Percentiles rank a stretch among this genome's conserved stretches.
Conservation (phyloP, 2,113 vertebrate species). For the Herpailurus yagouaroundi region DNA sequence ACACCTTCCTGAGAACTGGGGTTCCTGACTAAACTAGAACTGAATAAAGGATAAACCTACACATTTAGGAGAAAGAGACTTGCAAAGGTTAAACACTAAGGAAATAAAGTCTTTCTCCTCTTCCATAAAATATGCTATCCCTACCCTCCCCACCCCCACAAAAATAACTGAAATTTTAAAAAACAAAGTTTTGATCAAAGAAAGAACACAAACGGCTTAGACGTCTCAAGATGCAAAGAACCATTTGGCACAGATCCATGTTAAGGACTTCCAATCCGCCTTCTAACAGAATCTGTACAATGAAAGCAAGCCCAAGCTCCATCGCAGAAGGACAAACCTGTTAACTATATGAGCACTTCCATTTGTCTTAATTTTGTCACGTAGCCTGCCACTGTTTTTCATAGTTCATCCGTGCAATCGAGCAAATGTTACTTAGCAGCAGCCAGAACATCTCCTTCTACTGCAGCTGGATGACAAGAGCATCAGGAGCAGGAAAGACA, state of each 20-base stretch:
- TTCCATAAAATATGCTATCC: not conserved
- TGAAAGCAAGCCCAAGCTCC: not conserved
- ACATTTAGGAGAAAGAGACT: not conserved
- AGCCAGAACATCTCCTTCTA: not conserved
- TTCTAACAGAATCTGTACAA: not conserved
- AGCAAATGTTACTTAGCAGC: not conserved
- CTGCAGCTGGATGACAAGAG: not conserved
- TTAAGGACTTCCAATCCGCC: not conserved
- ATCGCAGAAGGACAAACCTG: not conserved
- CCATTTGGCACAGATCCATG: not conserved
- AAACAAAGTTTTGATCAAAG: not conserved
- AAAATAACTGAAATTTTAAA: conserved; percentile 37
- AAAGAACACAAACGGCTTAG: not conserved
- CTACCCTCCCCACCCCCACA: not conserved
- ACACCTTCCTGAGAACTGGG: not conserved
- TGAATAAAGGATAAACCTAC: not conserved
- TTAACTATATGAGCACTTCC: not conserved
- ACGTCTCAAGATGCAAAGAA: conserved; percentile 9
- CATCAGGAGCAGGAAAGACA: not conserved
- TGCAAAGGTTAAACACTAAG: not conserved
- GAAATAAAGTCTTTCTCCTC: not conserved
- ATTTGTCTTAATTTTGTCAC: not conserved
- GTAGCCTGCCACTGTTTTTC: conserved; percentile 2
- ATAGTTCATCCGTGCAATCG: not conserved
- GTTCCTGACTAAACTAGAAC: not conserved